Conservation (phyloP, 2,113 vertebrate species). For the Pteruthius melanotis region DNA sequence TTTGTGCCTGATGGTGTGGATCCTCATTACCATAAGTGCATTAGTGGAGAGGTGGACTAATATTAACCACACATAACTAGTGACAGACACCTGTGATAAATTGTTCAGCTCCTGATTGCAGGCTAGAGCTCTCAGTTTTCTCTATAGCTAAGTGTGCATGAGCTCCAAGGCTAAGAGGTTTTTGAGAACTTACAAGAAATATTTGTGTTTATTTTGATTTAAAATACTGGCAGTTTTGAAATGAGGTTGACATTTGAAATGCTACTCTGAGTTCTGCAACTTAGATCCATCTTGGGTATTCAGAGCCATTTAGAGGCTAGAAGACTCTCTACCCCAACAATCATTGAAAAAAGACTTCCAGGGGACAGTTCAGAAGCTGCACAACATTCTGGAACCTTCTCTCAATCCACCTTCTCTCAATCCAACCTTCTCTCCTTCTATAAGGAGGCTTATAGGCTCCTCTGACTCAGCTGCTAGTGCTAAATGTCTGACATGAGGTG, state of each 20-base stretch:
- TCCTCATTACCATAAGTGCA: background rate
- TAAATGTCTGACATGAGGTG: background rate
- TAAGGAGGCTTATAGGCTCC: rapidly evolving
- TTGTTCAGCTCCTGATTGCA: background rate
- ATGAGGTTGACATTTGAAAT: background rate
- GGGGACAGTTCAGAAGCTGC: background rate
- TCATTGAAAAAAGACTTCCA: background rate
- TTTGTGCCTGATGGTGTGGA: background rate
- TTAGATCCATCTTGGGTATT: background rate
- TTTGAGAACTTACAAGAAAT: background rate
- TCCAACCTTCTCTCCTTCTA: too few species aligned
- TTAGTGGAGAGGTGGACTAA: background rate
- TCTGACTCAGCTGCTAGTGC: background rate
- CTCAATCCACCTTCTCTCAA: background rate
- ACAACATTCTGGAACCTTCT: background rate
- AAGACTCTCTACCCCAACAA: background rate
- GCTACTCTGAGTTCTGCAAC: background rate
- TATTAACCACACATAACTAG: background rate
- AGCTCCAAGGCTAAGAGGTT: background rate
- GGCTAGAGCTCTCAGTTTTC: background rate
- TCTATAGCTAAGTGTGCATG: background rate
- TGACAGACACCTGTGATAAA: rapidly evolving
- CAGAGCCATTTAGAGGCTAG: background rate
- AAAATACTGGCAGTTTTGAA: background rate
- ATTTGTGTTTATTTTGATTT: background rate